Evolutionary conservation across 2,888 invertebrate genomes (phyloP).

Genomic region (Arge pagana): DNA sequence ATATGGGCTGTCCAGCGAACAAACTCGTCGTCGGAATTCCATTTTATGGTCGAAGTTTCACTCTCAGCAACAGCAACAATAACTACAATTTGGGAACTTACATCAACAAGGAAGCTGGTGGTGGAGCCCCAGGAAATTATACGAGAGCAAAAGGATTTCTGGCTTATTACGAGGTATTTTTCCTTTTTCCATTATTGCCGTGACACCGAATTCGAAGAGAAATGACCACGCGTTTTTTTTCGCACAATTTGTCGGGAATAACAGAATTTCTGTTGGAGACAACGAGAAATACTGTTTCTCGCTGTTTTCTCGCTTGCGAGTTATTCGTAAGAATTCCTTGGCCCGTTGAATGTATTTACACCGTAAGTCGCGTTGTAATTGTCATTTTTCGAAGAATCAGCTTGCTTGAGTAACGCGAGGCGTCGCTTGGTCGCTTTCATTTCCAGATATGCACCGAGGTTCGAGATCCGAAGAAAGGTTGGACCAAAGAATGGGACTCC

Average conservation of each 20-base stretch:
- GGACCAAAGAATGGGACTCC: constrained; percentile 86
- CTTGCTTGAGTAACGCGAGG: no score
- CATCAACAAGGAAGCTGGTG: constrained; percentile 89
- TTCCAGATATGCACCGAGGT: constrained; percentile 78
- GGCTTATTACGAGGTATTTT: constrained; percentile 87
- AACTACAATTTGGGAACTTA: constrained; percentile 85
- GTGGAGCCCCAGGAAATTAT: constrained; percentile 82
- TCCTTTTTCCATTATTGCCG: no score
- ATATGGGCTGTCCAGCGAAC: constrained; percentile 84
- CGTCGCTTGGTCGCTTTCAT: no score
- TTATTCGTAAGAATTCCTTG: no score
- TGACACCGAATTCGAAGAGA: no score
- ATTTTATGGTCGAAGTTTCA: constrained; percentile 86
- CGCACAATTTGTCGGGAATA: no score
- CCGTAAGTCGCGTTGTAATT: background rate
- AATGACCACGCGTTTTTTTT: no score
- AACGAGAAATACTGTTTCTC: no score
- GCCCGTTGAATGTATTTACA: background rate
- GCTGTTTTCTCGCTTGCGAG: no score
- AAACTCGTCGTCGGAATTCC: constrained; percentile 88
- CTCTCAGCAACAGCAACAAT: constrained; percentile 78
- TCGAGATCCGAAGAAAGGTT: constrained; percentile 69
- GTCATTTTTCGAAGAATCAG: background rate
- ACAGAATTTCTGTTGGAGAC: no score
- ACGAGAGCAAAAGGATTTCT: constrained; percentile 87